Evolutionary conservation across 2,888 invertebrate genomes (phyloP).

Genomic region (Torymus auratus): DNA sequence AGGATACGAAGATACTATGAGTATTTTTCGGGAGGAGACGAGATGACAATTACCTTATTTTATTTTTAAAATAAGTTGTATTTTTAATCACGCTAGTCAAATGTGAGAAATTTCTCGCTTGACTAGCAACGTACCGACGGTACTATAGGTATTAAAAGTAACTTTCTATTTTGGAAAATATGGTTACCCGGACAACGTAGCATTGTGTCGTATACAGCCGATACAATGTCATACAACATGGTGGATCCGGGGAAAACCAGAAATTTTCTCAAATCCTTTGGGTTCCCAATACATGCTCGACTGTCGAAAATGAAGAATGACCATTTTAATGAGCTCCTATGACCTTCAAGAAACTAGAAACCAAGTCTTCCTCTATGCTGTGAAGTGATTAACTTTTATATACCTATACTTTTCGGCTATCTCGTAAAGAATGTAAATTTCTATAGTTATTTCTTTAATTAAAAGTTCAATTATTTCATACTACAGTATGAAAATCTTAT

Average conservation of each 20-base stretch:
- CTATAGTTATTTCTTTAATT: no score
- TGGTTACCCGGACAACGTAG: not conserved
- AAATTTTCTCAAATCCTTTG: slow-evolving; percentile 38
- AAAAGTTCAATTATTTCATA: no score
- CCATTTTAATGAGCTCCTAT: slow-evolving; percentile 29
- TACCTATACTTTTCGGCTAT: not conserved
- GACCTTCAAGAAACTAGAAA: slow-evolving; percentile 25
- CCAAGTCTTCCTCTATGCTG: slow-evolving; percentile 8
- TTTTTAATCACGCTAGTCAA: no score
- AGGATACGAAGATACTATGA: no score
- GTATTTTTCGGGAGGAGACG: no score
- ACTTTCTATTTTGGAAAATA: no score
- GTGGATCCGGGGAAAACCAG: slow-evolving; percentile 39
- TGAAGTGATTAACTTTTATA: slow-evolving; percentile 29
- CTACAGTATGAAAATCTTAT: no score
- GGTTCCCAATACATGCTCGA: not conserved
- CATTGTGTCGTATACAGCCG: not conserved
- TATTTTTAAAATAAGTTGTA: no score
- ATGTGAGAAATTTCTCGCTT: no score
- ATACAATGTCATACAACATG: slow-evolving; percentile 18
- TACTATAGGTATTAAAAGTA: no score
- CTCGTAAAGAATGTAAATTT: not conserved
- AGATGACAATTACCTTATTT: no score
- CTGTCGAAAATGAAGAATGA: slow-evolving; percentile 43
- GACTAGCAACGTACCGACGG: no score